phyloP scores from a whole-genome alignment of 53 echinoderm and acorn worm genomes.

The Paracentrotus lividus region DNA sequence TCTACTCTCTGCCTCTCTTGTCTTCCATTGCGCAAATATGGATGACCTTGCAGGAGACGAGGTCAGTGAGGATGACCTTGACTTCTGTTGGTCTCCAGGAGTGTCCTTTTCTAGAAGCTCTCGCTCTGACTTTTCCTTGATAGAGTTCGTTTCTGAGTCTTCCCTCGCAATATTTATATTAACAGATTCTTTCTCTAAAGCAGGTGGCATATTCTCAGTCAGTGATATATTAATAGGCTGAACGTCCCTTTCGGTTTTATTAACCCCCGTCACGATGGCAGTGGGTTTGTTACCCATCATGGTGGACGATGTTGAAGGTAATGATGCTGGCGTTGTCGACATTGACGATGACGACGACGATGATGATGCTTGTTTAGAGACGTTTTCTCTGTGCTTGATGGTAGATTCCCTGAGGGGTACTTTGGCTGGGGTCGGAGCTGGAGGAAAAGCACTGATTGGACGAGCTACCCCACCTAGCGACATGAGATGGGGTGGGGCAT shows the following conservation, averaged over 20 bases:
- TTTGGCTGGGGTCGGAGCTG: slow-evolving; percentile 67
- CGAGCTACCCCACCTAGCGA: slow-evolving; percentile 76
- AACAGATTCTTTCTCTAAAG: slow-evolving; percentile 59
- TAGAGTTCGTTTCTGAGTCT: slow-evolving; percentile 69
- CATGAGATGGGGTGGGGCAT: slow-evolving; percentile 83
- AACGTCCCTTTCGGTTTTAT: slow-evolving; percentile 55
- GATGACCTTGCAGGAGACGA: slow-evolving; percentile 51
- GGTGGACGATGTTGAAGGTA: slow-evolving; percentile 52
- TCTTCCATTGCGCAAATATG: slow-evolving; percentile 67
- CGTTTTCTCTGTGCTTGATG: slow-evolving; percentile 71
- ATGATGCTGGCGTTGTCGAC: slow-evolving; percentile 53
- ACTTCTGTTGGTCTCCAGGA: slow-evolving; percentile 61
- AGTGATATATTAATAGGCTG: slow-evolving; percentile 47
- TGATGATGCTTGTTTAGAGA: slow-evolving; percentile 31
- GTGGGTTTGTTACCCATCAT: slow-evolving; percentile 63
- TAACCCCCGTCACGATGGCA: slow-evolving; percentile 64
- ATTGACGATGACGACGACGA: slow-evolving; percentile 42
- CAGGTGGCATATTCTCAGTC: slow-evolving; percentile 16
- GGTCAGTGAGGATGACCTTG: background rate
- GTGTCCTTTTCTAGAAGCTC: slow-evolving; percentile 68
- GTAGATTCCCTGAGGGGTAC: slow-evolving; percentile 65
- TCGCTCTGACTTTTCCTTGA: slow-evolving; percentile 70
- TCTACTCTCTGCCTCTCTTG: slow-evolving; percentile 54
- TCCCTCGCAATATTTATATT: slow-evolving; percentile 51
- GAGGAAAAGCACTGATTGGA: slow-evolving; percentile 68